Evolutionary conservation across 2,888 invertebrate genomes (phyloP).

Genomic region (Drosophila picticornis): DNA sequence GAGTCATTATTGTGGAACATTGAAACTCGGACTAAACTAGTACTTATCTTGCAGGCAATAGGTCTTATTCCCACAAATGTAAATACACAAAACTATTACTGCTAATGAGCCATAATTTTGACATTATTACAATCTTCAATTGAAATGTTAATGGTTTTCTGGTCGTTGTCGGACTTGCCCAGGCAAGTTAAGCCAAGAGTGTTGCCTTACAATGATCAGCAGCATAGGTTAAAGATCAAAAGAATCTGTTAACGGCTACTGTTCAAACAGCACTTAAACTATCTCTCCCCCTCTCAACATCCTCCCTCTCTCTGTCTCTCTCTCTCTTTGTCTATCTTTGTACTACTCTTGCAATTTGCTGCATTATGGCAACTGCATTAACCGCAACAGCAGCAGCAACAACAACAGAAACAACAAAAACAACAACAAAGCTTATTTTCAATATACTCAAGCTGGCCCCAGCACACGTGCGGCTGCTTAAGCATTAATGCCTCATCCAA

Average conservation of each 20-base stretch:
- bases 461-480: conserved; percentile 73
- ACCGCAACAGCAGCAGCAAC: conserved; percentile 17
- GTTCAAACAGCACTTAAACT: conserved; percentile 25
- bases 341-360: conserved; percentile 13
- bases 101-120: background rate
- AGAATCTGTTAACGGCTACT: conserved; percentile 49
- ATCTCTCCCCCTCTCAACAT: background rate
- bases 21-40: background rate
- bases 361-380: conserved; percentile 19
- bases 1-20: background rate
- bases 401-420: background rate
- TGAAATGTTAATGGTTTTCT: background rate
- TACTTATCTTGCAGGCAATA: background rate
- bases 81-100: background rate
- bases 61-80: background rate
- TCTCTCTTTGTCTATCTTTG: background rate
- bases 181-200: conserved; percentile 7
- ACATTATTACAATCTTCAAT: background rate
- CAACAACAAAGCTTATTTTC: conserved; percentile 43
- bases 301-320: background rate
- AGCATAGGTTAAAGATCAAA: conserved; percentile 44
- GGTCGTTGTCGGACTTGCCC: background rate
- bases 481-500: conserved; percentile 45
- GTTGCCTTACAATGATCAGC: conserved; percentile 22
- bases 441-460: conserved; percentile 46